Evolutionary conservation across 2,797 vertebrate genomes (phyloP).

Genomic region (Sebastes oblongus): DNA sequence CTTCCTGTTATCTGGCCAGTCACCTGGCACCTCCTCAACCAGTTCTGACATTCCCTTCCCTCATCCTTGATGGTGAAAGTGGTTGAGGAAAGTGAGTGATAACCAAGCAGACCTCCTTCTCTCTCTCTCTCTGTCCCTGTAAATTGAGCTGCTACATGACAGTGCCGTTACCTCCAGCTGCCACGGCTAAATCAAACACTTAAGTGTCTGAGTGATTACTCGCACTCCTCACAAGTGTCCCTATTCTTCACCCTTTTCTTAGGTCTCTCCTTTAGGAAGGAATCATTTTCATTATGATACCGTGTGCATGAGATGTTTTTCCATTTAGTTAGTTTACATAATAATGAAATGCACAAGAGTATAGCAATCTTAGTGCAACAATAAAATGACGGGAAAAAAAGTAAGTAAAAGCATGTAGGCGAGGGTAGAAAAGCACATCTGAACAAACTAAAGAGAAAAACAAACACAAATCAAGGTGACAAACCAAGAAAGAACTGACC

Average conservation of each 20-base stretch:
- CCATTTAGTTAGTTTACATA: not conserved
- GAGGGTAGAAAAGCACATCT: not conserved
- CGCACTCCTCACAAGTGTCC: constrained; percentile 53
- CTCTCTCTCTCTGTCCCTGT: constrained; percentile 37
- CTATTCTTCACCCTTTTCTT: constrained; percentile 23
- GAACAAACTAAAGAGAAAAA: constrained; percentile 6
- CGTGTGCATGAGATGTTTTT: not conserved
- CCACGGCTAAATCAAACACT: constrained; percentile 71
- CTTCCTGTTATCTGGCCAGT: constrained; percentile 32
- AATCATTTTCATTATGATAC: not conserved
- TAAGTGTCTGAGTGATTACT: constrained; percentile 69
- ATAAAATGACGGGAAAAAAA: not conserved
- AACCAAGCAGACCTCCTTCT: constrained; percentile 30
- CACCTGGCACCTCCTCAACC: constrained; percentile 37
- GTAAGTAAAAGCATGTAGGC: not conserved
- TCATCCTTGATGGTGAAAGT: constrained; percentile 42
- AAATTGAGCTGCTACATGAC: constrained; percentile 70
- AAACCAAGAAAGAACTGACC: not conserved
- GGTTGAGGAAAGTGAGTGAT: constrained; percentile 59
- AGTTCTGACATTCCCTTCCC: constrained; percentile 24
- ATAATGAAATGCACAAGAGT: not conserved
- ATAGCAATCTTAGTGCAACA: not conserved
- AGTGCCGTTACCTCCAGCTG: constrained; percentile 71
- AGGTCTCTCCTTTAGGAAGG: not conserved
- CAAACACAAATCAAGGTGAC: not conserved